These are phyloP conservation scores for Solea solea DNA, from an alignment of 2,113 vertebrate species.

Conservation along the genomic window DNA sequence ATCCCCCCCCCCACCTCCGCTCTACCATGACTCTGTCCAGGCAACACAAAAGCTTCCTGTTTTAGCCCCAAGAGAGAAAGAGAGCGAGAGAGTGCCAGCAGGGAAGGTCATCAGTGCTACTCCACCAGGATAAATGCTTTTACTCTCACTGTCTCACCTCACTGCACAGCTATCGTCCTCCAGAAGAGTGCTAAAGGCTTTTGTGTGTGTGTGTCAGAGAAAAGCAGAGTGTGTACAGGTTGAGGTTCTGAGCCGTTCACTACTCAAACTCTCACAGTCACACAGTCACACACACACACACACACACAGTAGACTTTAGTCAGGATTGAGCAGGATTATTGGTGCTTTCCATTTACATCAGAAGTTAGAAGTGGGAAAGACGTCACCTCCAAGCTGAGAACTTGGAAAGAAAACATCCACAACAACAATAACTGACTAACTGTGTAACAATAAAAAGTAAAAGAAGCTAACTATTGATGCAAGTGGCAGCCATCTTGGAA, in stretches of 20 bases:
- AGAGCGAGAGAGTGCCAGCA: slow-evolving; percentile 53
- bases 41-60: slow-evolving; percentile 70
- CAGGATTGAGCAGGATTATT: no score
- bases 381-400: no score
- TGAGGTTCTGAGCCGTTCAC: not conserved
- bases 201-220: slow-evolving; percentile 45
- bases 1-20: not conserved
- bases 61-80: slow-evolving; percentile 51
- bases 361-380: no score
- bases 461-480: no score
- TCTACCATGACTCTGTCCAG: slow-evolving; percentile 41
- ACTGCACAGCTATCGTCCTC: slow-evolving; percentile 71
- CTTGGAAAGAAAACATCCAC: no score
- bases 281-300: no score
- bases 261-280: slow-evolving; percentile 11
- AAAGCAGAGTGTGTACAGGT: slow-evolving; percentile 26
- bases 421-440: no score
- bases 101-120: slow-evolving; percentile 67
- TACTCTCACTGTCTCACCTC: slow-evolving; percentile 71
- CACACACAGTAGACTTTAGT: slow-evolving; percentile 12
- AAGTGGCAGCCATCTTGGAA: no score
- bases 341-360: no score
- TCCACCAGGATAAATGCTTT: slow-evolving; percentile 73
- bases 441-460: no score
- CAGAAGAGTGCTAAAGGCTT: slow-evolving; percentile 40